Conservation (phyloP, 2,888 invertebrate genomes). For the Pachycephus smyrnensis region DNA sequence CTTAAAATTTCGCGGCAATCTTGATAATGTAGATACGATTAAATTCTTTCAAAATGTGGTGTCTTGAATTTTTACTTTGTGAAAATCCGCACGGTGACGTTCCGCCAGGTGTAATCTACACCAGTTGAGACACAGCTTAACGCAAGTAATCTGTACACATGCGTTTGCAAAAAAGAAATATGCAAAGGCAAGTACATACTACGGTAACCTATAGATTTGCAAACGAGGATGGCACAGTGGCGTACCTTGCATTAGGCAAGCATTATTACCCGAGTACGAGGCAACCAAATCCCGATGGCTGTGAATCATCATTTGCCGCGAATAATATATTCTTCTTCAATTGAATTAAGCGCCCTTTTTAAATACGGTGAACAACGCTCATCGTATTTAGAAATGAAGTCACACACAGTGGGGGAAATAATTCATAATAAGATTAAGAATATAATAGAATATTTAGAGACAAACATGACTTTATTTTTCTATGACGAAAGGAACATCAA, state of each 20-base stretch:
- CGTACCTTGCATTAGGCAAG: not conserved
- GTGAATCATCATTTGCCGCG: slow-evolving; percentile 43
- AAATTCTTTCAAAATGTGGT: not conserved
- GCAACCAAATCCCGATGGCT: slow-evolving; percentile 31
- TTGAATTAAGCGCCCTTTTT: not conserved
- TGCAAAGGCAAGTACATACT: not conserved
- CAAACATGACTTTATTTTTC: not conserved
- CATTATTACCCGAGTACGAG: not conserved
- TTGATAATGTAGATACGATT: not conserved
- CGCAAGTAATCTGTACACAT: slow-evolving; percentile 10
- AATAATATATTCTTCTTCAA: slow-evolving; percentile 27
- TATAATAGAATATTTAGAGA: not conserved
- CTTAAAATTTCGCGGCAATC: not conserved
- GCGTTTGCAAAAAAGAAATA: slow-evolving; percentile 6
- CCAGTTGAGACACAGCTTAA: slow-evolving; percentile 1
- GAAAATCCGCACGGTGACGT: not conserved
- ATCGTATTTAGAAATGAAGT: not conserved
- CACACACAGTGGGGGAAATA: not conserved
- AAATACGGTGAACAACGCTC: not conserved
- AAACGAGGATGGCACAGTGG: not conserved
- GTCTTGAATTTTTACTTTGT: not conserved
- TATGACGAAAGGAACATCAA: not conserved
- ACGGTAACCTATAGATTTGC: not conserved
- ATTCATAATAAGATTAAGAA: not conserved
- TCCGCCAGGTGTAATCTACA: not conserved